phyloP scores from a whole-genome alignment of 2,113 vertebrate species.

The Polyodon spathula region DNA sequence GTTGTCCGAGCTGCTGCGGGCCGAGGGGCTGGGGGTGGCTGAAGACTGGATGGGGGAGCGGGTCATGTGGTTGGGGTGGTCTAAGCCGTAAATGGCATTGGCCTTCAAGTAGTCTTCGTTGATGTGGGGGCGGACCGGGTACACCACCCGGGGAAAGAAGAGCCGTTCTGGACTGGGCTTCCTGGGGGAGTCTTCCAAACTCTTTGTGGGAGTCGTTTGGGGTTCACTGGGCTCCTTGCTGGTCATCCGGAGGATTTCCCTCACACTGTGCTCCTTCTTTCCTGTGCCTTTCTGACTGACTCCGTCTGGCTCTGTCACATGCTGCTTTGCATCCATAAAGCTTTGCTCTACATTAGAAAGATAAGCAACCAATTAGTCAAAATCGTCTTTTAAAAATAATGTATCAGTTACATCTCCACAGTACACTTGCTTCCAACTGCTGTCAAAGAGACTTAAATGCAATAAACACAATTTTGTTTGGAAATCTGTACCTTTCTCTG shows the following conservation, averaged over 20 bases:
- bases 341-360: conserved; percentile 67
- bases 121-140: conserved; percentile 68
- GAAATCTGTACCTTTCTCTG: too few species aligned
- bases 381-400: background rate
- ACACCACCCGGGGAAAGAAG: conserved; percentile 77
- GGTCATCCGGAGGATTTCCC: conserved; percentile 75
- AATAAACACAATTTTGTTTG: too few species aligned
- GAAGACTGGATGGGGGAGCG: conserved; percentile 77
- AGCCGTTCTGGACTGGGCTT: conserved; percentile 68
- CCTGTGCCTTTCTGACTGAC: conserved; percentile 58
- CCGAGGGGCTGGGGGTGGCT: conserved; percentile 76
- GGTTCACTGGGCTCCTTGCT: conserved; percentile 63
- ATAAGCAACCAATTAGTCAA: conserved; percentile 13
- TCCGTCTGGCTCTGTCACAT: conserved; percentile 52
- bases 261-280: conserved; percentile 83
- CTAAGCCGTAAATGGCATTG: conserved; percentile 52
- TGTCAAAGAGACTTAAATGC: too few species aligned
- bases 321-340: conserved; percentile 70
- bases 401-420: too few species aligned
- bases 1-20: conserved; percentile 82
- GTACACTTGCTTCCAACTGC: too few species aligned
- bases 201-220: conserved; percentile 58
- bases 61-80: conserved; percentile 64
- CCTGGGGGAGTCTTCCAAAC: conserved; percentile 50
- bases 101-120: conserved; percentile 76